Base-by-base conservation (phyloP, 2,113 vertebrate genomes). In the Mesitornis unicolor region DNA sequence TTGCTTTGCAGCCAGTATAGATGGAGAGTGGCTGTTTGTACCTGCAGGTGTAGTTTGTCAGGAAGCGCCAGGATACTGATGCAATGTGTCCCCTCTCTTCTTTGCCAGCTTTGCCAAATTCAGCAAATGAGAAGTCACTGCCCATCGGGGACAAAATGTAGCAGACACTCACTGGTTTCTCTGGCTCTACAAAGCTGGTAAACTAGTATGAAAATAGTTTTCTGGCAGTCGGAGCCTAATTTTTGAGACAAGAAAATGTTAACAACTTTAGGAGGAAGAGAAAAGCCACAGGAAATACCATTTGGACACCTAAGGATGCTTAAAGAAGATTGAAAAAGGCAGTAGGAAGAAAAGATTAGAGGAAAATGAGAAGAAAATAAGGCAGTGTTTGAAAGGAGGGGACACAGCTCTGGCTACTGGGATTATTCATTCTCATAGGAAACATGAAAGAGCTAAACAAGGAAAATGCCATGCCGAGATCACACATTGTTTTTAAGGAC, bases 401-500 rank as follows among this genome's bases (percentile, higher is more conserved):
- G 90, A 71, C 42, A 33, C 21, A 77, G 42, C 64, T 89, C 60
- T 43, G 76, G 68, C 88, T 84, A 36, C 51, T 90, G 88, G 95
- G 95, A 86, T 86, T 86, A 29, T 70, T 68, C 48, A 14, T 89
- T 40, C 94, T 97, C 96, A n/a, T 2, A 93, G 96, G 88, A 86
- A 73, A 78, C 71, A 75, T 33, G 40, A 93, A 92, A 24, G 69
- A 96, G 76, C 92, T 87, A 95, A 96, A 92, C 90, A 89, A 92
- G 83, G 92, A 95, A 96, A 96, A 97, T 97, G 85, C 92, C 96
- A 96, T 0, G 5, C 92, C 48, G 95, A 90, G 95, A 96, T 97
- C 93, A 95, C 86, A 82, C 84, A 31, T 8, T 90, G 95, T 93
- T 96, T 96, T 97, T 97, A 95, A 97, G 95, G 95, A 95, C 96